Percentiles rank a stretch among this genome's conserved stretches.
Conservation (phyloP, 1,140 invertebrate species). For the Lepidostoma basale region DNA sequence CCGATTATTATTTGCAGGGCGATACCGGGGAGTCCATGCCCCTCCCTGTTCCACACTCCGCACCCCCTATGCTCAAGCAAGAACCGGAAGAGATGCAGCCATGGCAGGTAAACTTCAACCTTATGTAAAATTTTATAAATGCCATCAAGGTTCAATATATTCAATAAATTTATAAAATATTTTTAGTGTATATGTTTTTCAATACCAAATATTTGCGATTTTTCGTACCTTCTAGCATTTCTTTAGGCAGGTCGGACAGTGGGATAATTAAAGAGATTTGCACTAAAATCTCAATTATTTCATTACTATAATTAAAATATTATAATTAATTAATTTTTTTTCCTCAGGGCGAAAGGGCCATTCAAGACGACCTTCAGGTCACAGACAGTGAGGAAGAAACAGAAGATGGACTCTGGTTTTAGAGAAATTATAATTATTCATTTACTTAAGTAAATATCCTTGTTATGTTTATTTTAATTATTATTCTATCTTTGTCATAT, state of each 20-base stretch:
- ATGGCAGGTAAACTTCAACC: constrained; percentile 41
- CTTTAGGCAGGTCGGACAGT: too few species aligned
- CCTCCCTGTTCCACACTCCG: background rate
- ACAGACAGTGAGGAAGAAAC: constrained; percentile 58
- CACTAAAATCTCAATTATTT: background rate
- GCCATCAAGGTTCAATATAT: background rate
- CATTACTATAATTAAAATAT: background rate
- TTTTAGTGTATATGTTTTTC: too few species aligned
- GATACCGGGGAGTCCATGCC: too few species aligned
- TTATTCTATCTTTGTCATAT: too few species aligned
- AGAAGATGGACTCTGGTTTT: constrained; percentile 59
- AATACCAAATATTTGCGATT: too few species aligned
- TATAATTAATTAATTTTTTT: background rate
- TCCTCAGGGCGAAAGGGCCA: constrained; percentile 52
- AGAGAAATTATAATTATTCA: too few species aligned
- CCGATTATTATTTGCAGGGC: background rate
- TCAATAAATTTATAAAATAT: background rate
- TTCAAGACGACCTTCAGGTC: constrained; percentile 58
- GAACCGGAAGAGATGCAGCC: constrained; percentile 37
- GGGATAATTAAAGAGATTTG: too few species aligned
- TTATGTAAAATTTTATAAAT: too few species aligned
- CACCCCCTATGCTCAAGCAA: constrained; percentile 32
- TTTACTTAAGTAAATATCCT: too few species aligned
- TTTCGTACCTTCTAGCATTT: too few species aligned
- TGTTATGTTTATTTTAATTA: too few species aligned